Percentiles rank a stretch among this genome's conserved stretches.
Evolutionary conservation across 2,888 invertebrate genomes (phyloP).

Genomic region (Agonopterix subpropinquella): DNA sequence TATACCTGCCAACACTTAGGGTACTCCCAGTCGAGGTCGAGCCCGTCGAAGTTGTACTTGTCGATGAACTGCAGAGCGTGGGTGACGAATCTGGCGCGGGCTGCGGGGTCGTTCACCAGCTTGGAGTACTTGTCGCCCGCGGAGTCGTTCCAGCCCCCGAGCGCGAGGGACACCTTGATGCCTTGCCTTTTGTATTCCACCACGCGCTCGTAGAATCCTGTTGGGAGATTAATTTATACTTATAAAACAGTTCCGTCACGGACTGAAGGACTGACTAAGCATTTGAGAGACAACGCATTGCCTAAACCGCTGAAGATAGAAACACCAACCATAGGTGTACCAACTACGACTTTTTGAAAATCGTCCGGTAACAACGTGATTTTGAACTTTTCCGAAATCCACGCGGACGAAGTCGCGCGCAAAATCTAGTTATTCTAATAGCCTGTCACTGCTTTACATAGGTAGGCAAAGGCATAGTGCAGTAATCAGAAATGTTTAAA

Average conservation of each 20-base stretch:
- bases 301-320: background rate
- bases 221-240: background rate
- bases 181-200: slow-evolving; percentile 85
- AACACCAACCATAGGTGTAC: too few relatives aligned
- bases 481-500: too few relatives aligned
- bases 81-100: slow-evolving; percentile 83
- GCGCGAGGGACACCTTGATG: slow-evolving; percentile 88
- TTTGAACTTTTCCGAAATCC: too few relatives aligned
- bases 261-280: too few relatives aligned
- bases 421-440: too few relatives aligned
- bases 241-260: too few relatives aligned
- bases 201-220: slow-evolving; percentile 90
- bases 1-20: slow-evolving; percentile 89
- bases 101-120: slow-evolving; percentile 84
- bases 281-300: background rate
- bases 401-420: too few relatives aligned
- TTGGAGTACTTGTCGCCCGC: slow-evolving; percentile 92
- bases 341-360: too few relatives aligned
- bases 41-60: slow-evolving; percentile 91
- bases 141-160: slow-evolving; percentile 98
- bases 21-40: slow-evolving; percentile 97
- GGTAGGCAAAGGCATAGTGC: too few relatives aligned
- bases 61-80: slow-evolving; percentile 86
- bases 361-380: too few relatives aligned
- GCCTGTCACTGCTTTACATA: too few relatives aligned